Evolutionary conservation across 2,888 invertebrate genomes (phyloP).

Genomic region (Diachrysia chrysitis): DNA sequence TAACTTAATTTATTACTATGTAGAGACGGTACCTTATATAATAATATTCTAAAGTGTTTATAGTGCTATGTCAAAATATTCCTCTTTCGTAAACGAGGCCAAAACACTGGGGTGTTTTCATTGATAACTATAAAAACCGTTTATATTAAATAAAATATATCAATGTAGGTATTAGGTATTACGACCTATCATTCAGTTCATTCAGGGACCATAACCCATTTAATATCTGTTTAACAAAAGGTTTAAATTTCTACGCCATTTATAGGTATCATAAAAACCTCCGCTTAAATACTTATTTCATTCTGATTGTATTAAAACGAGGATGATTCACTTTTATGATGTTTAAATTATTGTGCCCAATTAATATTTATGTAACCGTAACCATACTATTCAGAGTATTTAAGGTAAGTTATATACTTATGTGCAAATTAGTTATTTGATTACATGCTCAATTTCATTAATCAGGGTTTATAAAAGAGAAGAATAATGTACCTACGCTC

Average conservation of each 20-base stretch:
- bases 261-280: neutral
- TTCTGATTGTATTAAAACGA: neutral
- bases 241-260: neutral
- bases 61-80: neutral
- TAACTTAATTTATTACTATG: neutral
- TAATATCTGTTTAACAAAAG: neutral
- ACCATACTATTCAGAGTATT: neutral
- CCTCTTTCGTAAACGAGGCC: neutral
- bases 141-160: too few species aligned
- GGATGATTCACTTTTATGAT: neutral
- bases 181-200: too few species aligned
- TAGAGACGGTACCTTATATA: neutral
- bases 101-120: neutral
- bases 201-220: too few species aligned
- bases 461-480: slow-evolving; percentile 22
- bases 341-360: neutral
- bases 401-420: neutral
- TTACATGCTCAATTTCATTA: neutral
- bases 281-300: neutral
- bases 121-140: neutral
- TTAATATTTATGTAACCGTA: too few species aligned
- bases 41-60: neutral
- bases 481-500: slow-evolving; percentile 40
- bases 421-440: neutral
- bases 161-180: too few species aligned